These are phyloP conservation scores for Aradophagus sp. DNA, from an alignment of 1,140 invertebrate genomes.

Conservation along the genomic window DNA sequence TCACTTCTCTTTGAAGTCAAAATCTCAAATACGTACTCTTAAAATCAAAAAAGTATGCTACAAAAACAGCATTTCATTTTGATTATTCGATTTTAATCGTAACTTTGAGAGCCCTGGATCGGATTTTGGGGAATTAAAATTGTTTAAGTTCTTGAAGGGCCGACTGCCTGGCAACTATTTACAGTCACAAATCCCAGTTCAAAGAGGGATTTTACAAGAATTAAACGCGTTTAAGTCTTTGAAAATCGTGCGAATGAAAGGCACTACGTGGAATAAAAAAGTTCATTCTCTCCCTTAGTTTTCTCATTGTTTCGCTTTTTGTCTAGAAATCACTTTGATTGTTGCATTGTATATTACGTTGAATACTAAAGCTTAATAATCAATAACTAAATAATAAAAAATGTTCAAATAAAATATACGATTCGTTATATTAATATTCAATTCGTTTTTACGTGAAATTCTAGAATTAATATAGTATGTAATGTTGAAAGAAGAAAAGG, in stretches of 20 bases:
- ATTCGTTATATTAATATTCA: no score
- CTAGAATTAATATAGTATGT: no score
- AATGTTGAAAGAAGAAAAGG: no score
- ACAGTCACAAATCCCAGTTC: constrained; percentile 19
- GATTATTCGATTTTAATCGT: background rate
- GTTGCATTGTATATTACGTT: constrained; percentile 9
- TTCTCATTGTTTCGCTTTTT: constrained; percentile 6
- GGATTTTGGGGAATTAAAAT: no score
- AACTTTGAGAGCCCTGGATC: no score
- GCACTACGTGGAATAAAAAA: constrained; percentile 4
- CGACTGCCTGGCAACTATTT: constrained; percentile 10
- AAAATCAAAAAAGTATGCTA: no score
- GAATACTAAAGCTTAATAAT: constrained; percentile 13
- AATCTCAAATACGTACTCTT: no score
- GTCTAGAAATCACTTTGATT: constrained; percentile 11
- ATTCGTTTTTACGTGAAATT: no score
- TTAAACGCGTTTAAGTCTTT: constrained; percentile 17
- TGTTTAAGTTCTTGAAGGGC: no score
- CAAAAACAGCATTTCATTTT: background rate
- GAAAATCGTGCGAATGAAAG: constrained; percentile 28
- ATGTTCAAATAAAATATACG: no score
- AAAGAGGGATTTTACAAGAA: constrained; percentile 40
- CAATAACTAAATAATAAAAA: no score
- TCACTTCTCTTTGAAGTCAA: no score
- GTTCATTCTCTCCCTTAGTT: constrained; percentile 8